Conservation (phyloP, 1,140 invertebrate genomes). For the Drosophila serrata region DNA sequence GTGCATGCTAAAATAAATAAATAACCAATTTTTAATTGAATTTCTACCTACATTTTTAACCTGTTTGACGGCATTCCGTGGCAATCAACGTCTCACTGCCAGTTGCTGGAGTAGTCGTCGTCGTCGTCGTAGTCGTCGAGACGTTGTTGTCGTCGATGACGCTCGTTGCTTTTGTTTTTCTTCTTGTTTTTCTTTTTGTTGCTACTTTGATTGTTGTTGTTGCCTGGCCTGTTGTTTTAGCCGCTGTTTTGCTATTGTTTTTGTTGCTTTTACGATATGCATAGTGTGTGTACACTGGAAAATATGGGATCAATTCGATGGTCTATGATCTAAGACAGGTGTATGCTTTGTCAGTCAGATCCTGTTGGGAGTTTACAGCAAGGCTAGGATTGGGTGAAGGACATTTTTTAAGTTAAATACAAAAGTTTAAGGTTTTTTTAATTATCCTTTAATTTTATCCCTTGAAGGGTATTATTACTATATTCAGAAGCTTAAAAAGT, state of each 20-base stretch:
- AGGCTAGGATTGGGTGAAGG: too few relatives aligned
- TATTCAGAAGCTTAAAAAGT: too few relatives aligned
- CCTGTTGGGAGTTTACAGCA: too few relatives aligned
- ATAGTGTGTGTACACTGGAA: conserved; percentile 55
- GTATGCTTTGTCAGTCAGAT: too few relatives aligned
- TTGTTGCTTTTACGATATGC: conserved; percentile 70
- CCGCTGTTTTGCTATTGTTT: conserved; percentile 51
- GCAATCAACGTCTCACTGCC: conserved; percentile 80
- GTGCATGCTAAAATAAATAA: conserved; percentile 84
- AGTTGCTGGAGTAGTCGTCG: conserved; percentile 70
- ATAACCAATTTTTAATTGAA: conserved; percentile 85
- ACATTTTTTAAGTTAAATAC: too few relatives aligned
- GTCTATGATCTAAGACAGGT: too few relatives aligned
- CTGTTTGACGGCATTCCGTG: conserved; percentile 84
- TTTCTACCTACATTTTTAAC: conserved; percentile 85
- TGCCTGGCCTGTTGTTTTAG: conserved; percentile 41
- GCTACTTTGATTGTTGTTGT: conserved; percentile 20
- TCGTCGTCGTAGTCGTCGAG: conserved; percentile 45
- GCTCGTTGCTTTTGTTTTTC: conserved; percentile 39
- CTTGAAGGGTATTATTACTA: too few relatives aligned
- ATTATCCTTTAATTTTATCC: too few relatives aligned
- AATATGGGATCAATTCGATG: background rate
- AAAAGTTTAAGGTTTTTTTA: too few relatives aligned
- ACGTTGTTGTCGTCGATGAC: conserved; percentile 63
- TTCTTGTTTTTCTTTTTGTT: conserved; percentile 24